Evolutionary conservation across 2,113 vertebrate species (phyloP).

Genomic region (Sinocyclocheilus rhinocerous): DNA sequence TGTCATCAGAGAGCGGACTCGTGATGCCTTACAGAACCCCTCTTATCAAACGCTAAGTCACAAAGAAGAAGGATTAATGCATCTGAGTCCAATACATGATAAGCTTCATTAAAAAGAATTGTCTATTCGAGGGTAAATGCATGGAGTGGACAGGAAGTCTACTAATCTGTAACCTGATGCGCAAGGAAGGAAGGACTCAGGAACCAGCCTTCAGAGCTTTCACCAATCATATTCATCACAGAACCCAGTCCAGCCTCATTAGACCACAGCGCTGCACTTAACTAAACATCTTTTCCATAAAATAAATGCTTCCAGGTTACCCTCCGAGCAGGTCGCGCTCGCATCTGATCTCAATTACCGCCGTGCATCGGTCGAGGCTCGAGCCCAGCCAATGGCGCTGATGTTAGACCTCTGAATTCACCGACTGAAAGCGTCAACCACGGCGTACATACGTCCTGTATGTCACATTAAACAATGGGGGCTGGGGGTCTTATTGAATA

Average conservation of each 20-base stretch:
- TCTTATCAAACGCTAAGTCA: slow-evolving; percentile 29
- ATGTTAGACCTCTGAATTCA: slow-evolving; percentile 1
- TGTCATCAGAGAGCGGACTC: slow-evolving; percentile 1
- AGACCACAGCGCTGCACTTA: slow-evolving; percentile 76
- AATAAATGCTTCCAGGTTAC: slow-evolving; percentile 99
- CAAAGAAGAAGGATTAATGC: slow-evolving; percentile 31
- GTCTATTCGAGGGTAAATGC: slow-evolving; percentile 74
- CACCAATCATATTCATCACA: slow-evolving; percentile 97
- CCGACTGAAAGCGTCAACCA: slow-evolving; percentile 39
- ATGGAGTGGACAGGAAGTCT: slow-evolving; percentile 89
- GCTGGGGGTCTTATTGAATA: slow-evolving; percentile 70
- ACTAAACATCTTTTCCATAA: slow-evolving; percentile 91
- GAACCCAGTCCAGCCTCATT: slow-evolving; percentile 74
- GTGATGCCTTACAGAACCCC: background rate
- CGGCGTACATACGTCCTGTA: slow-evolving; percentile 39
- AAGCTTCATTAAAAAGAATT: slow-evolving; percentile 67
- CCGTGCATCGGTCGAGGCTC: slow-evolving; percentile 60
- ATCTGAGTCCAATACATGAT: slow-evolving; percentile 63
- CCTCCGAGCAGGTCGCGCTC: slow-evolving; percentile 77
- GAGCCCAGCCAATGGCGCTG: slow-evolving; percentile 56
- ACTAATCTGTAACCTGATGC: slow-evolving; percentile 93
- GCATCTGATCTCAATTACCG: slow-evolving; percentile 94
- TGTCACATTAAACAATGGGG: slow-evolving; percentile 47
- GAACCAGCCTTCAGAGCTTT: slow-evolving; percentile 89
- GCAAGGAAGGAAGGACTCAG: slow-evolving; percentile 91